Conservation (phyloP, 2,888 invertebrate species). For the Eudemis profundana region DNA sequence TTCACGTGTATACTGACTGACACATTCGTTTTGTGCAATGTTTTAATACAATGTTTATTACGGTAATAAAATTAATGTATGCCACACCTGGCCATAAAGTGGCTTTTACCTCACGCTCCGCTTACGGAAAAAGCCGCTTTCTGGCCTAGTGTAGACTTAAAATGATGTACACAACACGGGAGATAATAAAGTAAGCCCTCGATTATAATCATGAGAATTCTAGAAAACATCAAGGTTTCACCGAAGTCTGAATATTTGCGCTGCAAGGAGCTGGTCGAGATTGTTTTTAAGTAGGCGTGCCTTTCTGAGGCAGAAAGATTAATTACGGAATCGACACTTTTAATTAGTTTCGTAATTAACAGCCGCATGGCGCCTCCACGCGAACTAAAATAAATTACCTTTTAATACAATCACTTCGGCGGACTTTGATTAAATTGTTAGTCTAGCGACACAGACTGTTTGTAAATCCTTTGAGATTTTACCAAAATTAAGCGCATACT, state of each 20-base stretch:
- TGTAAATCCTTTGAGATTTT: constrained; percentile 37
- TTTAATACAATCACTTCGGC: constrained; percentile 76
- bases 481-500: constrained; percentile 42
- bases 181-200: no score
- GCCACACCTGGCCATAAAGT: no score
- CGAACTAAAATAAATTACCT: constrained; percentile 81
- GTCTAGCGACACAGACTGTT: constrained; percentile 40
- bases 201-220: not conserved
- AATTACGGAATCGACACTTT: constrained; percentile 82
- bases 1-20: no score
- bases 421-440: constrained; percentile 66
- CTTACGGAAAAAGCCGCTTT: no score
- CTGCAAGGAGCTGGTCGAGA: constrained; percentile 43
- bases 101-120: no score
- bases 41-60: no score
- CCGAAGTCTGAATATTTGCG: constrained; percentile 13
- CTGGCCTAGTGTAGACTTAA: no score
- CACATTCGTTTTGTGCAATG: no score
- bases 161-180: no score
- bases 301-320: constrained; percentile 66
- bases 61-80: no score
- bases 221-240: not conserved
- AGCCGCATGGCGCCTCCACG: constrained; percentile 70
- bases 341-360: constrained; percentile 84
- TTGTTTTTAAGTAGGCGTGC: constrained; percentile 49